Evolutionary conservation across 1,140 invertebrate genomes (phyloP), one percentile per base, ranked within the genome.

Genomic region (Drosophila funebris): DNA sequence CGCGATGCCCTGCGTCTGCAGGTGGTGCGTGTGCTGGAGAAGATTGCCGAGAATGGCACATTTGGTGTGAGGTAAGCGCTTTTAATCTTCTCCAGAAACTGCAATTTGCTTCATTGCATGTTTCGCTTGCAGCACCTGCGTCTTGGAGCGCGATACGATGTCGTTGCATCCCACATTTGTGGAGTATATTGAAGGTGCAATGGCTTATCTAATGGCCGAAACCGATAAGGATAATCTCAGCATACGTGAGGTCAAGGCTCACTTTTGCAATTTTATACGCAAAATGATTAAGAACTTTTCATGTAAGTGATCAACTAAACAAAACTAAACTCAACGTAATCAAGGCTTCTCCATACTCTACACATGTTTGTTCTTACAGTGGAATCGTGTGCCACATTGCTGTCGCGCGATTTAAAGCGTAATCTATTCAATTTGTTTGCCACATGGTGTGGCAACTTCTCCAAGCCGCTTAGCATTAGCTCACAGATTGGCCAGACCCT

Each of bases 151-250:
- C 64, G 96, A 97, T 70, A 95, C 95, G 3, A 95, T 95, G 90
- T 95, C 96, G 0, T 92, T 99, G 20, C 97, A 97, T 92, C 95
- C 96, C 7, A 95, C 96, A 2, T 96, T 99, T 78, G 95, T 98
- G 4, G 98, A 99, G 88, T 99, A 99, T 79, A 96, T 99, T 76
- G 98, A 99, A 82, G 98, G 98, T 0, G 97, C 97, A 13, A 94
- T 98, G 27, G 93, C 96, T 27, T 98, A 97, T 92, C 92, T 99
- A 6, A 98, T 99, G 92, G 95, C 95, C 66, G 98, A 99, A 92
- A 95, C 95, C 8, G 97, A 97, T 76, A 97, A 97, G 92, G 97
- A 97, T 87, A 96, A 95, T 41, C 93, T 95, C 56, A 93, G 94
- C 89, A 93, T 97, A 72, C 93, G 96, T 90, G 95, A 97, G 78